phyloP scores from a whole-genome alignment of 2,888 invertebrate species.

The Theretra japonica region DNA sequence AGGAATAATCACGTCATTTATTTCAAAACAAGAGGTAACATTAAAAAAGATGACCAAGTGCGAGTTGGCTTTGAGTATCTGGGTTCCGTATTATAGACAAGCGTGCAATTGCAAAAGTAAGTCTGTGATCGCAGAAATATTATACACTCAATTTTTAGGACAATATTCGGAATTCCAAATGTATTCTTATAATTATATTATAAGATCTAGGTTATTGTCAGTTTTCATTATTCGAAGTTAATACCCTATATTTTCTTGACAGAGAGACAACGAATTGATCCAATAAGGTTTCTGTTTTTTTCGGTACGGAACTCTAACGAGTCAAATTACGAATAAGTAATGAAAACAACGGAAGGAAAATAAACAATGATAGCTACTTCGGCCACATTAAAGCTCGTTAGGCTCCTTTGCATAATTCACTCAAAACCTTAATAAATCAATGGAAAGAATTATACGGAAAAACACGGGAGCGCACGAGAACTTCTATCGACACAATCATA shows the following conservation, averaged over 20 bases:
- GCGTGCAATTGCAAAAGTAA: too few species aligned
- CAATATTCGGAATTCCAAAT: too few species aligned
- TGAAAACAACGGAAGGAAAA: conserved; percentile 12
- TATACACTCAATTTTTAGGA: too few species aligned
- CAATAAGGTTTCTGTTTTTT: background rate
- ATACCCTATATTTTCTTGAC: too few species aligned
- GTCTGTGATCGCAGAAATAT: too few species aligned
- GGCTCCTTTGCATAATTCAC: conserved; percentile 5
- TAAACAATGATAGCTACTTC: conserved; percentile 12
- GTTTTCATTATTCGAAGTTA: too few species aligned
- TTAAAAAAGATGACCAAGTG: too few species aligned
- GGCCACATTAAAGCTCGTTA: conserved; percentile 14
- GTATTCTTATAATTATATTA: too few species aligned
- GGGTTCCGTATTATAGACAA: too few species aligned
- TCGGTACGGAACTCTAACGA: background rate
- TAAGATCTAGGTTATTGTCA: too few species aligned
- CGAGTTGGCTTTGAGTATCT: too few species aligned
- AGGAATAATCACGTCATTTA: background rate
- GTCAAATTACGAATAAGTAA: conserved; percentile 14
- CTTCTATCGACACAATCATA: conserved; percentile 40
- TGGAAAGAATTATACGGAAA: conserved; percentile 17
- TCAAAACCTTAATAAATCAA: conserved; percentile 11
- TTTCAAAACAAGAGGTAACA: background rate
- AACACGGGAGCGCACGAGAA: conserved; percentile 1
- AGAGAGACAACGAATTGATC: background rate